Conservation (phyloP, 2,888 invertebrate genomes). For the Argyresthia albistria region DNA sequence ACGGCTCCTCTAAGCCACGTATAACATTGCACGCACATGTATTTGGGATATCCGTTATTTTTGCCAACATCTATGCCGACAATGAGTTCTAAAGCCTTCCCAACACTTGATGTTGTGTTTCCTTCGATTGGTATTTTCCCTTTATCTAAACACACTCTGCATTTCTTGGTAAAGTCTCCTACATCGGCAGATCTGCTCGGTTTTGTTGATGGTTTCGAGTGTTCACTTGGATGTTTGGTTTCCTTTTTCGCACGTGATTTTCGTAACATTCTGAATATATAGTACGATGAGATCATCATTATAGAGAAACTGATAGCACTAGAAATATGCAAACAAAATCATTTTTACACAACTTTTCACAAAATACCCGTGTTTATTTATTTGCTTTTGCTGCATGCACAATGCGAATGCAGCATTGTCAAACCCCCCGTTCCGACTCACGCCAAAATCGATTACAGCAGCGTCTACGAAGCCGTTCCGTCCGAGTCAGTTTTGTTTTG, state of each 20-base stretch:
- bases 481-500: no score
- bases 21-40: conserved; percentile 18
- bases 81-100: neutral
- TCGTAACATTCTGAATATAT: neutral
- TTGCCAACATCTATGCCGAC: conserved; percentile 7
- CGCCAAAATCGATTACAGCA: no score
- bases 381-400: no score
- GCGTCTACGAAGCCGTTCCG: no score
- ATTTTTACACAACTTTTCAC: no score
- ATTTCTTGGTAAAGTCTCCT: neutral
- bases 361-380: no score
- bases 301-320: no score
- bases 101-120: neutral
- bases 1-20: conserved; percentile 16
- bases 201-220: neutral
- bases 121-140: neutral
- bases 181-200: neutral
- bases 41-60: conserved; percentile 19
- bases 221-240: neutral
- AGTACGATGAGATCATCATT: neutral
- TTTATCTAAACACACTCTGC: conserved; percentile 1
- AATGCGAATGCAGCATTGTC: no score
- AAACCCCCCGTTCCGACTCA: no score
- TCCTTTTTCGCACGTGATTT: neutral
- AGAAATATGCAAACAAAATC: no score